Conservation (phyloP, 2,113 vertebrate species). For the Pelobates fuscus region DNA sequence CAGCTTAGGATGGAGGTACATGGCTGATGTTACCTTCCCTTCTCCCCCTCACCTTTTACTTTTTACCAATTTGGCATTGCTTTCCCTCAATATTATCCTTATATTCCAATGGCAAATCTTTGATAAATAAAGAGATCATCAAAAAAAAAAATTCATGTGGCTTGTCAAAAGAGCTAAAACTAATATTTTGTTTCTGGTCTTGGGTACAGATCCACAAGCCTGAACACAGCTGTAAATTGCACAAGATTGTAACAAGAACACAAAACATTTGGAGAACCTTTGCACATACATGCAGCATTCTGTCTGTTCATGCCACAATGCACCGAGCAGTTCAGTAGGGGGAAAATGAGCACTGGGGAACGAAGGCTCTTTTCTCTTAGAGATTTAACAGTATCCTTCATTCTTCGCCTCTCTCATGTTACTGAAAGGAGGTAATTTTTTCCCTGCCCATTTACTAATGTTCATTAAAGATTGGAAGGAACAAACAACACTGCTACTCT, state of each 20-base stretch:
- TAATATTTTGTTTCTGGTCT: too few species aligned
- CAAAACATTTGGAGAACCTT: not conserved
- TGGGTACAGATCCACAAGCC: too few species aligned
- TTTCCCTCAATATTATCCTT: too few species aligned
- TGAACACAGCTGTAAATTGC: not conserved
- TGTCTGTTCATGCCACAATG: slow-evolving; percentile 27
- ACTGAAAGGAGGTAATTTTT: slow-evolving; percentile 87
- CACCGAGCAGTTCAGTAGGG: slow-evolving; percentile 9
- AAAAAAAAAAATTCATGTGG: too few species aligned
- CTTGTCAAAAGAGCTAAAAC: too few species aligned
- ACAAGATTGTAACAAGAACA: slow-evolving; percentile 5
- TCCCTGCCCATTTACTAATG: slow-evolving; percentile 95
- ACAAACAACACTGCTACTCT: slow-evolving; percentile 93
- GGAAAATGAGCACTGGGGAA: slow-evolving; percentile 42
- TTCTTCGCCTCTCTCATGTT: slow-evolving; percentile 88
- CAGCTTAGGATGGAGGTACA: too few species aligned
- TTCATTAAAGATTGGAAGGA: slow-evolving; percentile 93
- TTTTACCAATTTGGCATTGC: too few species aligned
- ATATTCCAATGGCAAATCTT: too few species aligned
- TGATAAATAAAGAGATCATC: too few species aligned
- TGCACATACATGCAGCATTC: slow-evolving; percentile 21
- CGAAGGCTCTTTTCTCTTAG: slow-evolving; percentile 60
- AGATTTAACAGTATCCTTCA: slow-evolving; percentile 78
- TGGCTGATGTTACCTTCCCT: too few species aligned
- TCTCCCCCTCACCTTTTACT: too few species aligned